Conservation (phyloP, 2,888 invertebrate genomes). For the Tineola bisselliella region DNA sequence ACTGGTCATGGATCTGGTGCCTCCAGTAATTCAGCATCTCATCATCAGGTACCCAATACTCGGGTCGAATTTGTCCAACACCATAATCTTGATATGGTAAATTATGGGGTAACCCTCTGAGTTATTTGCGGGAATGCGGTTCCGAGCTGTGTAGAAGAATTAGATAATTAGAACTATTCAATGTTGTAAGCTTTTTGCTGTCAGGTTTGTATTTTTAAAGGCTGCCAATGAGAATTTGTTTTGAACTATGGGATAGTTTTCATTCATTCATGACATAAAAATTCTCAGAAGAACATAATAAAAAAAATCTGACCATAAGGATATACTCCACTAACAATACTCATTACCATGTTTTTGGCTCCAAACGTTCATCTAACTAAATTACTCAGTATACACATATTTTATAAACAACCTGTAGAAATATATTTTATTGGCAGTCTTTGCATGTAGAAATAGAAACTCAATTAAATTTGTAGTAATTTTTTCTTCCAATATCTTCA, state of each 20-base stretch:
- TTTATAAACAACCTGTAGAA: too few relatives aligned
- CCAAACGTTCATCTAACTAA: too few relatives aligned
- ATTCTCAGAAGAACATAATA: too few relatives aligned
- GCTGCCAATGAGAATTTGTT: neutral
- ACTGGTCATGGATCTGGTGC: slow-evolving; percentile 34
- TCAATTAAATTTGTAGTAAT: neutral
- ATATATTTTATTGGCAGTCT: neutral
- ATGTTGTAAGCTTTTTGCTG: neutral
- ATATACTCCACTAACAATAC: too few relatives aligned
- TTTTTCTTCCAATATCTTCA: neutral
- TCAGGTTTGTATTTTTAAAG: neutral
- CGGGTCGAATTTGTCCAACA: slow-evolving; percentile 67
- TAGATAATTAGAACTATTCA: neutral
- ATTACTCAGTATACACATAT: too few relatives aligned
- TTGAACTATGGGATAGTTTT: too few relatives aligned
- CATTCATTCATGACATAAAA: too few relatives aligned
- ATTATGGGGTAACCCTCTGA: slow-evolving; percentile 49
- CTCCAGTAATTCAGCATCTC: slow-evolving; percentile 36
- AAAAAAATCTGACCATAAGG: too few relatives aligned
- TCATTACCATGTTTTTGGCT: too few relatives aligned
- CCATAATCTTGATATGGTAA: slow-evolving; percentile 68
- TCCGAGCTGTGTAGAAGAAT: slow-evolving; percentile 2
- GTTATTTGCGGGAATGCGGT: slow-evolving; percentile 51
- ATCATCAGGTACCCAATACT: slow-evolving; percentile 65
- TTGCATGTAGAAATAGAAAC: neutral